phyloP scores from a whole-genome alignment of 2,888 invertebrate genomes.

The Rhagonycha fulva region DNA sequence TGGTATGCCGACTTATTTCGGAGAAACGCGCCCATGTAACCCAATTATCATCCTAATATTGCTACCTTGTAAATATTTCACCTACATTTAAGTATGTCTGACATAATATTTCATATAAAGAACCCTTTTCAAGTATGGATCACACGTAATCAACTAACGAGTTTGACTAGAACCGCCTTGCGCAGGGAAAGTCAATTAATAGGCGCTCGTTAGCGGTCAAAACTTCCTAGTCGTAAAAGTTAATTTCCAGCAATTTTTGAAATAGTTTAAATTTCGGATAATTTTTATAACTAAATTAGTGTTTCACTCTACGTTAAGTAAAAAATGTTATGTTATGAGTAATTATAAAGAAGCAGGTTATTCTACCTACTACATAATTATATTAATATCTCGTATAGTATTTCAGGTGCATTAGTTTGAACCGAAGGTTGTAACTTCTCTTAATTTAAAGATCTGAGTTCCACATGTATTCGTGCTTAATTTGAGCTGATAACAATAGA shows the following conservation, averaged over 20 bases:
- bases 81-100: slow-evolving; percentile 10
- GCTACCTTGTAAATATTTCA: not conserved
- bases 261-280: not conserved
- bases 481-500: too few relatives aligned
- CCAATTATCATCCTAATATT: too few relatives aligned
- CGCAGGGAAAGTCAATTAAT: slow-evolving; percentile 35
- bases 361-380: too few relatives aligned
- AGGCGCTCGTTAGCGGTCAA: slow-evolving; percentile 35
- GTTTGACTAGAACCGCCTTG: slow-evolving; percentile 32
- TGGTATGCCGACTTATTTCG: not conserved
- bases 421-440: too few relatives aligned
- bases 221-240: slow-evolving; percentile 26
- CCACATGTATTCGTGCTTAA: too few relatives aligned
- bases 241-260: slow-evolving; percentile 7
- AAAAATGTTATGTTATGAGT: too few relatives aligned
- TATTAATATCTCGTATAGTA: too few relatives aligned
- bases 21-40: not conserved
- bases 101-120: slow-evolving; percentile 24
- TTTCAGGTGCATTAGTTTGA: too few relatives aligned
- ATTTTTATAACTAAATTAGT: not conserved
- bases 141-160: slow-evolving; percentile 38
- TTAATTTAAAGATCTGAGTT: too few relatives aligned
- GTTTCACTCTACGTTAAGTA: too few relatives aligned
- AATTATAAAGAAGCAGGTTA: too few relatives aligned
- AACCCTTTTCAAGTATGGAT: slow-evolving; percentile 27